Base-by-base conservation (phyloP, 1,140 invertebrate species). In the Cataglyphis hispanica region DNA sequence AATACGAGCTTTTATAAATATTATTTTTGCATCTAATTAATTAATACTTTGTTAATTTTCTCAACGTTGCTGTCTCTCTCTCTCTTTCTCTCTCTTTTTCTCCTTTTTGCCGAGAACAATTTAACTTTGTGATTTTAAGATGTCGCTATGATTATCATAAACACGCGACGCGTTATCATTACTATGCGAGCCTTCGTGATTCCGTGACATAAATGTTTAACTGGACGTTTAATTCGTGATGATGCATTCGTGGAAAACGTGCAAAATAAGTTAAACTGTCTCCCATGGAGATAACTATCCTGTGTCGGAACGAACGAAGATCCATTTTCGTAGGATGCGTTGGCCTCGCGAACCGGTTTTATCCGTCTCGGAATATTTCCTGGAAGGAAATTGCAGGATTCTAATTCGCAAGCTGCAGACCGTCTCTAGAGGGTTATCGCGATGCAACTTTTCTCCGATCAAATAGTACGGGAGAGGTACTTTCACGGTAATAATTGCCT, bases 321-420 rank as follows among this genome's bases (percentile, higher is more conserved):
- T 83, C 56, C 78, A 83, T 83, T 74, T 83, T 74, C 56, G 67
- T 34, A 34, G 27, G 53, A 83, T 61, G 43, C 81, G 19, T 84
- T 64, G 31, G 34, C 34, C 60, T 63, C 25, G 72, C 81, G 22
- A 84, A 84, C 72, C 70, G 81, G 81, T 77, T 84, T 63, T 77
- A 58, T 66, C 58, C 22, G 43, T 84, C 74, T 37, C 31, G 72
- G 19, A 60, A 77, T 84, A 84, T 84, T 84, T 84, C 81, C 81
- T 84, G 81, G 61, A 77, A 84, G 81, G 81, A 84, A 84, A 84
- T 84, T 84, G 72, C 69, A 84, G 22, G 72, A 84, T 84, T 77
- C 70, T 77, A 84, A 84, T 84, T 84, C 61, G 74, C 78, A 72
- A 53, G 37, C 37, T 81, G 66, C 66, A 60, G 50, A 31, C 31